These are phyloP conservation scores for Chiroxiphia lanceolata DNA, from an alignment of 2,797 vertebrate genomes.

Conservation along the genomic window DNA sequence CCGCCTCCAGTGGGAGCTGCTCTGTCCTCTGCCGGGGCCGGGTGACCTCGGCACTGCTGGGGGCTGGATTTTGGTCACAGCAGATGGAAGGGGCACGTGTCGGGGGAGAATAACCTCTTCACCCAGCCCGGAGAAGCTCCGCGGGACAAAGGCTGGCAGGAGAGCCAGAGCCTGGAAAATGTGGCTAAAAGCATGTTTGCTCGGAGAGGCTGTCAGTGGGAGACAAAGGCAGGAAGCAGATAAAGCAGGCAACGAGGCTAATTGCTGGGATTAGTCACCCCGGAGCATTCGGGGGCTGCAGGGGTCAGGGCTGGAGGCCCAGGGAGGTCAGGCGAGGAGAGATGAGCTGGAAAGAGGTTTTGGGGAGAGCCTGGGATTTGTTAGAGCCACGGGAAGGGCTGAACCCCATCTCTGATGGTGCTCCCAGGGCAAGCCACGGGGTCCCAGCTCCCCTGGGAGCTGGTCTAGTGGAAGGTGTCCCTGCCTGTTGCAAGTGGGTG, in stretches of 20 bases:
- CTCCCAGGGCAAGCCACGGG: background rate
- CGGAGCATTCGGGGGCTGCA: background rate
- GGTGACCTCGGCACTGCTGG: background rate
- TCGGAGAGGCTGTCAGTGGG: background rate
- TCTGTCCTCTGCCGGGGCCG: background rate
- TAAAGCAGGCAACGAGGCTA: background rate
- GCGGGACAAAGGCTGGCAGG: background rate
- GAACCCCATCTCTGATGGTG: no score
- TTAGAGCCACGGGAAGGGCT: background rate
- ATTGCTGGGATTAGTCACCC: constrained; percentile 38
- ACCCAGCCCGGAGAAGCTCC: background rate
- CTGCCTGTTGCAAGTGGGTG: background rate
- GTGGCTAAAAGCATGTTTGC: background rate
- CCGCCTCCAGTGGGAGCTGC: background rate
- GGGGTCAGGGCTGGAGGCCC: background rate
- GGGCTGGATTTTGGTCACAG: background rate
- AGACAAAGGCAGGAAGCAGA: constrained; percentile 53
- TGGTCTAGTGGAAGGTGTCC: background rate
- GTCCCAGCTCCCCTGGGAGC: background rate
- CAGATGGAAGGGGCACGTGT: background rate
- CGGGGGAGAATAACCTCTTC: background rate
- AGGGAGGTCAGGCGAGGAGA: background rate
- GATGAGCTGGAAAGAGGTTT: background rate
- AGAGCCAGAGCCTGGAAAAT: background rate
- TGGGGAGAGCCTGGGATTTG: background rate